Conservation (phyloP, 2,797 vertebrate genomes). For the Picus viridis region DNA sequence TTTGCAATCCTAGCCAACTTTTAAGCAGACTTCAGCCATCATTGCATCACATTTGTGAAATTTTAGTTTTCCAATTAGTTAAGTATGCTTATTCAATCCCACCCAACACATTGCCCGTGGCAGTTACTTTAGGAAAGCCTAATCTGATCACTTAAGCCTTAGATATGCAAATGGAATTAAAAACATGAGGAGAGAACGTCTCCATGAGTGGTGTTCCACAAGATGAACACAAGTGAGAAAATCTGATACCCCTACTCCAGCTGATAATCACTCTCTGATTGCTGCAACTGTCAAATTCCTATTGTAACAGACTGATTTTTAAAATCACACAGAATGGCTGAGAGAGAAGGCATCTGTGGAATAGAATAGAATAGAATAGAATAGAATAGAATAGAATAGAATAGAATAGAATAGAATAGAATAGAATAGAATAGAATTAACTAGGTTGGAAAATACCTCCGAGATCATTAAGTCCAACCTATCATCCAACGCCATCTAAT, state of each 20-base stretch:
- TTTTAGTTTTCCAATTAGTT: neutral
- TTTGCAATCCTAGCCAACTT: neutral
- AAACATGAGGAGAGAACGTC: neutral
- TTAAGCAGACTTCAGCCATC: neutral
- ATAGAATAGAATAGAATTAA: too few species aligned
- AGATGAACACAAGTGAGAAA: neutral
- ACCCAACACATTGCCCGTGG: neutral
- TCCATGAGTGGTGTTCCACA: neutral
- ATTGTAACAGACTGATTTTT: neutral
- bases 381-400: too few species aligned
- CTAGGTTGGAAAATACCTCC: too few species aligned
- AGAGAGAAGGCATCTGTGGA: neutral
- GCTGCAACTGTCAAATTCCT: neutral
- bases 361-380: too few species aligned
- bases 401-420: too few species aligned
- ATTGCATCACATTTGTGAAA: neutral
- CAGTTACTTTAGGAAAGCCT: neutral
- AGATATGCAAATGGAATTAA: constrained; percentile 28
- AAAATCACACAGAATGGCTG: neutral
- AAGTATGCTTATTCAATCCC: constrained; percentile 9
- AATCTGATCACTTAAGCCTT: neutral
- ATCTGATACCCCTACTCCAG: neutral
- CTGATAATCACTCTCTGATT: neutral
- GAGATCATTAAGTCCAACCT: too few species aligned
- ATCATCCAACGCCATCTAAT: too few species aligned